These are phyloP conservation scores for Hemichromis elongatus DNA, from an alignment of 2,113 vertebrate species.

Conservation along the genomic window DNA sequence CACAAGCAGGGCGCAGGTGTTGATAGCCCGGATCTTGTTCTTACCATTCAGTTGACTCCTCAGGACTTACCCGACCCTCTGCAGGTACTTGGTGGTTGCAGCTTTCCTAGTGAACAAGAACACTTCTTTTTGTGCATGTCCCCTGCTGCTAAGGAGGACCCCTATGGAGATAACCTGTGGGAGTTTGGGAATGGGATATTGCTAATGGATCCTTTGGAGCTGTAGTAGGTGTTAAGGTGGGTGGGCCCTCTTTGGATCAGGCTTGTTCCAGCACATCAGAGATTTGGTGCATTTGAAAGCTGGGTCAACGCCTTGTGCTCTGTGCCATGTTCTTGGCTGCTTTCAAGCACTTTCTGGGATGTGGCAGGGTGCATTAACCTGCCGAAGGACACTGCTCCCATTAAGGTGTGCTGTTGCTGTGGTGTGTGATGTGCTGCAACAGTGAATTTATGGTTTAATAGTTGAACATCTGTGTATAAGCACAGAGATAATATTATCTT, in stretches of 20 bases:
- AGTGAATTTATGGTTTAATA: not conserved
- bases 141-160: not conserved
- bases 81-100: no score
- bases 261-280: not conserved
- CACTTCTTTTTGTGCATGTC: not conserved
- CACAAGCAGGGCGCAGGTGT: no score
- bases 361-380: not conserved
- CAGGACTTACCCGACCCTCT: no score
- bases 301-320: not conserved
- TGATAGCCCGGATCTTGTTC: no score
- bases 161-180: not conserved
- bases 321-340: not conserved
- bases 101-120: no score
- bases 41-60: no score
- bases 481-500: not conserved
- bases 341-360: not conserved
- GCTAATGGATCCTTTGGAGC: not conserved
- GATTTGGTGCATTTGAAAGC: not conserved
- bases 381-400: not conserved
- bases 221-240: not conserved
- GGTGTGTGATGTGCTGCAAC: not conserved
- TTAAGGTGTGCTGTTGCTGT: not conserved
- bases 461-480: not conserved
- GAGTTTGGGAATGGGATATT: not conserved
- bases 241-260: not conserved